Evolutionary conservation across 2,113 vertebrate genomes (phyloP).

Genomic region (Serilophus lunatus): DNA sequence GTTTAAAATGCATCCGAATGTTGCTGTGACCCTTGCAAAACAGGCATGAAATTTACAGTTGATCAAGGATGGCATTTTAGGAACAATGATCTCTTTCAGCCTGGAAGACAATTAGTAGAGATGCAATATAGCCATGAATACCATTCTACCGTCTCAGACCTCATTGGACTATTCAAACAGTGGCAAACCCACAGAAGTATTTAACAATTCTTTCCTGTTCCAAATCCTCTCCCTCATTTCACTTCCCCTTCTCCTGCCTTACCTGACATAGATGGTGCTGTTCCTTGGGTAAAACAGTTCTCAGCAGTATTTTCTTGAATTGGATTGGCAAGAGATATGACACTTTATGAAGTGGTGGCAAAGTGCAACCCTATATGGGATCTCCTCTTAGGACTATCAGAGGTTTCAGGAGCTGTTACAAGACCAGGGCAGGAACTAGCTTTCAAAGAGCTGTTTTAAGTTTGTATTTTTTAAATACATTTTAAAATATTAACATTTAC

Average conservation of each 20-base stretch:
- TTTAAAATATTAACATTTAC: background rate
- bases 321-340: background rate
- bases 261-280: background rate
- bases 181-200: background rate
- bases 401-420: background rate
- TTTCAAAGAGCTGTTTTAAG: background rate
- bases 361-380: background rate
- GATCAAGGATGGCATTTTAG: conserved; percentile 24
- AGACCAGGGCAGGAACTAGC: background rate
- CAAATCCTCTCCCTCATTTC: background rate
- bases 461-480: background rate
- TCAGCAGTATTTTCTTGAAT: background rate
- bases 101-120: background rate
- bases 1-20: conserved; percentile 28
- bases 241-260: background rate
- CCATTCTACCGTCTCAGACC: background rate
- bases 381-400: background rate
- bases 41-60: conserved; percentile 6
- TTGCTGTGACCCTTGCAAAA: conserved; percentile 18
- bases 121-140: background rate
- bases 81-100: conserved; percentile 3
- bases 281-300: background rate
- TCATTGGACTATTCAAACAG: background rate
- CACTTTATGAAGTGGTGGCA: background rate
- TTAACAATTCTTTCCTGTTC: background rate